Evolutionary conservation across 2,113 vertebrate species (phyloP).

Genomic region (Cyrtonyx montezumae): DNA sequence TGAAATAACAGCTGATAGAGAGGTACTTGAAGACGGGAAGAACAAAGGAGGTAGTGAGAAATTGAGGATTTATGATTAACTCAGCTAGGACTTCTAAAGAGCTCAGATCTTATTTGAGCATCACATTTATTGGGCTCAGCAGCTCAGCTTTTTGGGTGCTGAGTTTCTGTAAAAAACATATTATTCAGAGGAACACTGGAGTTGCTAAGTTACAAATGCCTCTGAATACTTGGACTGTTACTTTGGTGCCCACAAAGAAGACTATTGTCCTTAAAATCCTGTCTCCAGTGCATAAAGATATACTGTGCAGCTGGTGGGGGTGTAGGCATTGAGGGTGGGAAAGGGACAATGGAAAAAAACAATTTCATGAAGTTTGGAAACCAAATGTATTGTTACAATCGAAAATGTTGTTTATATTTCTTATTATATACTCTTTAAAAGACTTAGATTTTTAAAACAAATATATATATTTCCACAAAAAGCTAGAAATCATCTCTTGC

Average conservation of each 20-base stretch:
- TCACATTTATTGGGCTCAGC: neutral
- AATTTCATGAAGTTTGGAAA: neutral
- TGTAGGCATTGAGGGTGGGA: neutral
- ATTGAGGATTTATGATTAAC: neutral
- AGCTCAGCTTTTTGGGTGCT: neutral
- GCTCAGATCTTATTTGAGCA: neutral
- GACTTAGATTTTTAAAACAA: neutral
- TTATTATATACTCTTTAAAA: neutral
- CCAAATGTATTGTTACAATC: neutral
- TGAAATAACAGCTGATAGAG: neutral
- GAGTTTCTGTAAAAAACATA: neutral
- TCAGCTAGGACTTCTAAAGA: neutral
- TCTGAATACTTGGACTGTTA: neutral
- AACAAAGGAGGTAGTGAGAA: neutral
- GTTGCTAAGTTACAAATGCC: neutral
- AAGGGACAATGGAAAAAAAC: neutral
- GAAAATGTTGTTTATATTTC: neutral
- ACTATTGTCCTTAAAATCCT: neutral
- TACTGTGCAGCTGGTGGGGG: fast-evolving
- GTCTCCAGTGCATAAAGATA: neutral
- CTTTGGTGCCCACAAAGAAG: neutral
- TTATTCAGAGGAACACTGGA: neutral
- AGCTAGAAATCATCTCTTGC: neutral
- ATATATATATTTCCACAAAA: neutral
- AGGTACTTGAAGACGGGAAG: neutral